A percentile compares a stretch with the other conserved stretches of the same genome.
These are phyloP conservation scores for Dasyurus viverrinus DNA, from an alignment of 2,113 vertebrate species.

Conservation along the genomic window DNA sequence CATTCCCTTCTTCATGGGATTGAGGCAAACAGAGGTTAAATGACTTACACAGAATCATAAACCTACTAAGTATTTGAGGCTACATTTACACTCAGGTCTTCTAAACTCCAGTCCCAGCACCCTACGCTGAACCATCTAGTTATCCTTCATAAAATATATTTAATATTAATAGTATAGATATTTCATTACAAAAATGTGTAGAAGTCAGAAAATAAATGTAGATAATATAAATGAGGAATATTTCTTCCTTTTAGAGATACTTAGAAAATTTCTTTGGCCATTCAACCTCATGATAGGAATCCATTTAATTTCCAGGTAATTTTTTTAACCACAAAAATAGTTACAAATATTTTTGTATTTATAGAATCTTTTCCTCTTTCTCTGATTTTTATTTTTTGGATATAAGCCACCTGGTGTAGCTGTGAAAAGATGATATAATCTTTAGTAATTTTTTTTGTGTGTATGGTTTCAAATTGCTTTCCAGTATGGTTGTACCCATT, in stretches of 20 bases:
- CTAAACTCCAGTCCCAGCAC: too few species aligned
- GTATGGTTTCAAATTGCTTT: neutral
- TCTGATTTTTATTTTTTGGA: neutral
- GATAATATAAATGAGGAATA: neutral
- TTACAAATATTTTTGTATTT: neutral
- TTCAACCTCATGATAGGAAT: neutral
- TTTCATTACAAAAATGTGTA: neutral
- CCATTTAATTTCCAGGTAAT: neutral
- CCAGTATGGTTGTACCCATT: neutral
- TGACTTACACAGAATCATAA: too few species aligned
- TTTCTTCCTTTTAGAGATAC: neutral
- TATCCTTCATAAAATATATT: neutral
- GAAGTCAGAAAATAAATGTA: neutral
- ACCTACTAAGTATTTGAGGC: too few species aligned
- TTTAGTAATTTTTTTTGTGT: neutral
- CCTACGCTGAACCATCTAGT: too few species aligned
- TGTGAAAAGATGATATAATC: neutral
- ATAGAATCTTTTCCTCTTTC: neutral
- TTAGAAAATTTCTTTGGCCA: neutral
- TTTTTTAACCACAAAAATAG: neutral
- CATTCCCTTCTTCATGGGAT: too few species aligned
- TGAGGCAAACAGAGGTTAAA: too few species aligned
- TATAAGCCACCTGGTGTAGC: neutral
- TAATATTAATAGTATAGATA: neutral
- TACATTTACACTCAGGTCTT: too few species aligned